Evolutionary conservation across 2,888 invertebrate genomes (phyloP).

Genomic region (Celastrina argiolus): DNA sequence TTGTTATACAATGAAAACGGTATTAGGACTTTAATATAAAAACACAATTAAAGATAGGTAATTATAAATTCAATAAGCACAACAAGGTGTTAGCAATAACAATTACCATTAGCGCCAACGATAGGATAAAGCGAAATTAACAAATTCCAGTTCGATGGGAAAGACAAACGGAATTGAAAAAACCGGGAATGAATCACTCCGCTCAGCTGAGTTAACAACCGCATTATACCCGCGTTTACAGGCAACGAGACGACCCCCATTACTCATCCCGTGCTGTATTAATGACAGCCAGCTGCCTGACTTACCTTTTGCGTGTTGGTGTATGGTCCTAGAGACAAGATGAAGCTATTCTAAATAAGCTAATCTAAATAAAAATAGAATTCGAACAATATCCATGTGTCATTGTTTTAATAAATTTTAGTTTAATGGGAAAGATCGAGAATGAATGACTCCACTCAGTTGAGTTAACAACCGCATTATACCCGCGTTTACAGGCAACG

Average conservation of each 20-base stretch:
- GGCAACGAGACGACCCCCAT: constrained; percentile 47
- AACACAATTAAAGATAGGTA: not conserved
- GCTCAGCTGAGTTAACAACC: constrained; percentile 57
- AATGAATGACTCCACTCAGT: constrained; percentile 48
- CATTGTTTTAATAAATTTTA: constrained; percentile 19
- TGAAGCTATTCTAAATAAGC: constrained; percentile 36
- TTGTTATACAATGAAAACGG: too few species aligned
- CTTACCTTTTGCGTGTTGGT: constrained; percentile 54
- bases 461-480: constrained; percentile 62
- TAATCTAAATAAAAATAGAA: too few species aligned
- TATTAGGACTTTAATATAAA: not conserved
- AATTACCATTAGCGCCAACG: constrained; percentile 8
- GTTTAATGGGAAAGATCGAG: constrained; percentile 26
- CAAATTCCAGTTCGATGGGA: constrained; percentile 25
- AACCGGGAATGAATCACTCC: constrained; percentile 42
- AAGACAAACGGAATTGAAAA: constrained; percentile 26
- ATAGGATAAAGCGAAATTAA: constrained; percentile 15
- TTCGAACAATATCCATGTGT: too few species aligned
- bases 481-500: constrained; percentile 50
- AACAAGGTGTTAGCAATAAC: not conserved
- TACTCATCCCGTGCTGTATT: constrained; percentile 61
- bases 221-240: constrained; percentile 57
- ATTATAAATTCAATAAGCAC: too few species aligned
- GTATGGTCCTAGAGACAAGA: constrained; percentile 33
- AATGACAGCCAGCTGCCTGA: constrained; percentile 68